Percentiles rank a stretch among this genome's conserved stretches.
These are phyloP conservation scores for Psilopogon haemacephalus DNA, from an alignment of 2,113 vertebrate genomes.

Conservation along the genomic window DNA sequence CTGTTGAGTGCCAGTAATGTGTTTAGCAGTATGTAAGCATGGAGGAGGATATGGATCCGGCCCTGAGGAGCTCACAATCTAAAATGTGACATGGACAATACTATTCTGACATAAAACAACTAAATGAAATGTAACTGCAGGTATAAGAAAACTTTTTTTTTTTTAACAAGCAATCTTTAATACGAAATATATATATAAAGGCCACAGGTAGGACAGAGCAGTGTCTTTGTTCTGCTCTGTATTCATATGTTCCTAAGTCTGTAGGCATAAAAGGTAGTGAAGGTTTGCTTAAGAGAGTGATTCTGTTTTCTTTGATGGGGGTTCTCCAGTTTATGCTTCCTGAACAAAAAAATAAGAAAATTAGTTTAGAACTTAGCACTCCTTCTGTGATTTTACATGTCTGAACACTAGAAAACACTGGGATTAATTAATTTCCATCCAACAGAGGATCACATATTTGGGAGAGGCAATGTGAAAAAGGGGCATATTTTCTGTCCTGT, in stretches of 20 bases:
- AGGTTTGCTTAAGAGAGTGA: not conserved
- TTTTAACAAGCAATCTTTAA: conserved; percentile 15
- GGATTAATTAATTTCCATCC: not conserved
- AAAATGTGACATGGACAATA: conserved; percentile 10
- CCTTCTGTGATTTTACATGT: not conserved
- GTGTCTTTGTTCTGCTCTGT: not conserved
- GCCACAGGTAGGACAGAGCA: not conserved
- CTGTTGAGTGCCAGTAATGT: not conserved
- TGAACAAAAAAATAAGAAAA: conserved; percentile 36
- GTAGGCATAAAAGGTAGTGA: not conserved
- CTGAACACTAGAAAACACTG: not conserved
- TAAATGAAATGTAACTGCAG: not conserved
- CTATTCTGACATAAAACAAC: not conserved
- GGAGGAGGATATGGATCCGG: conserved; percentile 19
- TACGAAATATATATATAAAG: conserved; percentile 54
- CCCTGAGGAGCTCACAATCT: conserved; percentile 22
- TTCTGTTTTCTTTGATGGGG: conserved; percentile 13
- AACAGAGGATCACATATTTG: not conserved
- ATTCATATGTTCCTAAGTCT: not conserved
- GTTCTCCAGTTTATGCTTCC: conserved; percentile 44
- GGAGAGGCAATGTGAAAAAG: not conserved
- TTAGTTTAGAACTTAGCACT: not conserved
- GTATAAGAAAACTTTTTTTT: not conserved
- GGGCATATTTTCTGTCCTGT: not conserved
- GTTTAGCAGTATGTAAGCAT: not conserved